Conservation (phyloP, 1,140 invertebrate genomes). For the Drosophila micromelanica region DNA sequence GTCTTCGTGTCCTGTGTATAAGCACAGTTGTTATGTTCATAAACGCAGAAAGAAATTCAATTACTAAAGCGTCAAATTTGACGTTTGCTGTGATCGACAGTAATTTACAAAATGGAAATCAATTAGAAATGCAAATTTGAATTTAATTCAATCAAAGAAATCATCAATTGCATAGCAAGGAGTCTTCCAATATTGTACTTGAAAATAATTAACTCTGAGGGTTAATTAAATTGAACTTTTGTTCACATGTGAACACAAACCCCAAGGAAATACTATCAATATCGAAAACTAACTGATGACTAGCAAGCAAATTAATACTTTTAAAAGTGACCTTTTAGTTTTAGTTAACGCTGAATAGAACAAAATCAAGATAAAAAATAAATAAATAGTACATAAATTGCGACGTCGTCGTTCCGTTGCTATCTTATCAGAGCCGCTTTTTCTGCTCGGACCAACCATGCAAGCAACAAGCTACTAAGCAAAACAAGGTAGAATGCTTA, state of each 20-base stretch:
- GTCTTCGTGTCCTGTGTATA: no score
- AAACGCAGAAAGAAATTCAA: not conserved
- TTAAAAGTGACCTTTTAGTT: not conserved
- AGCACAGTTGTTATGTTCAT: not conserved
- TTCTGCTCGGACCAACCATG: no score
- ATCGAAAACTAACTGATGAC: no score
- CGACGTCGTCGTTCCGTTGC: not conserved
- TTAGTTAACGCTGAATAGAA: not conserved
- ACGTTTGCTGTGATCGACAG: not conserved
- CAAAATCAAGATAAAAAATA: not conserved
- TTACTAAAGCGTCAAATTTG: not conserved
- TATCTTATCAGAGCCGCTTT: not conserved
- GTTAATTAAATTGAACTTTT: constrained; percentile 67
- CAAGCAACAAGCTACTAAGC: no score
- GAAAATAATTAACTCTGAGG: constrained; percentile 22
- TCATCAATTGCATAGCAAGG: constrained; percentile 1
- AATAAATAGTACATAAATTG: not conserved
- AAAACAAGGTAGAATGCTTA: no score
- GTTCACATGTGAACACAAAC: not conserved
- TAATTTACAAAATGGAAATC: constrained; percentile 12
- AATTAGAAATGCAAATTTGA: constrained; percentile 60
- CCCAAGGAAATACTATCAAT: no score
- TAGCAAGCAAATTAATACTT: not conserved
- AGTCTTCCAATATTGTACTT: constrained; percentile 15
- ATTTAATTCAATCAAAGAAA: constrained; percentile 71